Base-by-base conservation (phyloP, 2,113 vertebrate species). In the Athene cunicularia region DNA sequence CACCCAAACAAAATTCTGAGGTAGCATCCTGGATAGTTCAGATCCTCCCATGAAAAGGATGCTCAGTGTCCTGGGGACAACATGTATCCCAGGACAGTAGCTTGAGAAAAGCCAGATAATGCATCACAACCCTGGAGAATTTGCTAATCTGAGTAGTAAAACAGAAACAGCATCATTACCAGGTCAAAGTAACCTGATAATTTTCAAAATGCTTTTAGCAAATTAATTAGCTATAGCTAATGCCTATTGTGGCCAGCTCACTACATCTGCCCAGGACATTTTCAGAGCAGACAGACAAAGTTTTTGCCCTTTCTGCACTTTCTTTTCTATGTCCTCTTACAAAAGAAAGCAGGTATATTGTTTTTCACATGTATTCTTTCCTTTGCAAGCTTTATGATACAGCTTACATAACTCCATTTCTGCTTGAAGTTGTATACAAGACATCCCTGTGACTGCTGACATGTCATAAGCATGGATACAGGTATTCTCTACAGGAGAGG, bases 21-120 rank as follows among this genome's bases (percentile, higher is more conserved):
- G 49, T 18, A 23, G 7, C 27, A 33, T 60, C 37, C 50, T 77
- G 41, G 19, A 11, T 3, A 0, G 27, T 2, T 2, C 4, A 0
- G 52, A 84, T 53, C 55, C 18, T 83, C 30, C 11, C 20, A 16
- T 0, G 0, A 73, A 60, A 75, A 74, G 64, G 80, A 63, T 35
- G 22, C 37, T 94, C 23, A 55, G 0, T 5, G 6, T 63, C 24
- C 47, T 12, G 6, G 37, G 49, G 59, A 9, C 16, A 80, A 14
- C 32, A 23, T 10, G 14, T 8, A 12, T 67, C 16, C n/a, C 58
- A 74, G 58, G 50, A 50, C 55, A 72, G 3, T 11, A 28, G 28
- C 30, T 90, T 63, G 47, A 71, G 35, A 74, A 67, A 90, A 77
- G 23, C 5, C 56, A 90, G 45, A 15, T 19, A 86, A 77, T 14